Base-by-base conservation (phyloP, 92 coral and sea anemone species). In the Phenganax stokvisi region DNA sequence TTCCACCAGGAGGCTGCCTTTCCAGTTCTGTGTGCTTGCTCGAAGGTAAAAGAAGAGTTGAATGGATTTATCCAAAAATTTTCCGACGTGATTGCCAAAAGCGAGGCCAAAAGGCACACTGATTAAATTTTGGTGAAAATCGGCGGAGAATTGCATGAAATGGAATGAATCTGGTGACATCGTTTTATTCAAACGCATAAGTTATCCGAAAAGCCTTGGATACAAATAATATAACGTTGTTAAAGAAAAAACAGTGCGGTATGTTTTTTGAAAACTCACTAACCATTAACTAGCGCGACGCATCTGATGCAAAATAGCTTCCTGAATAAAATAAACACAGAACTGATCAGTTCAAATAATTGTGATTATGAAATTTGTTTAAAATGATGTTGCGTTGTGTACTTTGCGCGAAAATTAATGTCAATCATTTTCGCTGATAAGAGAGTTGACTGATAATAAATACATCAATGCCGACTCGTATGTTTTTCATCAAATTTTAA, bases 361-460 rank as follows among this genome's bases (percentile, higher is more conserved):
- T 68, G 73, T 68, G 31, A 68, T 68, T 53, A 37, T 29, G 47
- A 37, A 30, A 37, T 68, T 30, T 68, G 73, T 68, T 68, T 68
- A 53, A 53, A 68, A 68, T 30, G 15, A 6, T 27, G 37, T 66
- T 6, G 47, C 12, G 28, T 66, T 28, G 73, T 68, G 53, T 68
- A 68, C 73, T 68, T 68, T 68, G 47, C 73, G 73, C 52, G 52
- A 30, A 30, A 68, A 68, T 68, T 68, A 68, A 68, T 68, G 44
- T 10, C 30, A 68, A 68, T 68, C 47, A 37, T 53, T 68, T 68
- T 68, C 10, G 16, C 52, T 30, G 73, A 68, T 68, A 68, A 68
- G 73, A 68, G 53, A 30, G 53, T 68, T 68, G 73, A 12, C 73
- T 30, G 73, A 68, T 68, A 68, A 68, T 68, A 37, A 16, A 68